These are phyloP conservation scores for Patiria miniata DNA, from an alignment of 35 echinoderm and acorn worm species.

Conservation along the genomic window DNA sequence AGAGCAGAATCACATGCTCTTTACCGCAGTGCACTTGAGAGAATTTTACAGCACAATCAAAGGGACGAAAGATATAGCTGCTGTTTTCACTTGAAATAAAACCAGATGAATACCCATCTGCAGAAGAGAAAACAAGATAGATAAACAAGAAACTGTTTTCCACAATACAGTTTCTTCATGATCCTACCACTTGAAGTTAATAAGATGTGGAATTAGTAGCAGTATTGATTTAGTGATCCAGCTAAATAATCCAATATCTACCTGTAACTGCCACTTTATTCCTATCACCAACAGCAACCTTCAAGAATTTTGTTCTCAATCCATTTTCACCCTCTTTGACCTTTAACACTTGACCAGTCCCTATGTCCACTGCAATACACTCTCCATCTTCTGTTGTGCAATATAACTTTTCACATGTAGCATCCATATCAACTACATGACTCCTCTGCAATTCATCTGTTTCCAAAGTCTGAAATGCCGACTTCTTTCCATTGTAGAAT, in stretches of 20 bases:
- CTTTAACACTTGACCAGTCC: neutral
- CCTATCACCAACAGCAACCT: neutral
- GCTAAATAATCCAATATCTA: neutral
- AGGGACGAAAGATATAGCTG: constrained; percentile 32
- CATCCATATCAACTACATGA: neutral
- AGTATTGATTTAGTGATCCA: neutral
- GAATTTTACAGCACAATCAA: neutral
- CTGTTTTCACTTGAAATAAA: neutral
- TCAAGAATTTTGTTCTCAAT: neutral
- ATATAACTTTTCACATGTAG: neutral
- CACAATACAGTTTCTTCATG: neutral
- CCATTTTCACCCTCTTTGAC: neutral
- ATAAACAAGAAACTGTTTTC: neutral
- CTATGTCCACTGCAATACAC: neutral
- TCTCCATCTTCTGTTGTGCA: neutral
- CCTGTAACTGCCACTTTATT: neutral
- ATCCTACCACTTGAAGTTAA: neutral
- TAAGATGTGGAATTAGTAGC: neutral
- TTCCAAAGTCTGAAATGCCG: neutral
- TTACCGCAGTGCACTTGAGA: constrained; percentile 57
- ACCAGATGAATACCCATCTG: constrained; percentile 26
- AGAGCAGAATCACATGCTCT: constrained; percentile 65
- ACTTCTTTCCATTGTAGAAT: neutral
- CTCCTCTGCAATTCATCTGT: neutral
- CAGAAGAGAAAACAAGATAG: neutral